Evolutionary conservation across 2,113 vertebrate species (phyloP).

Genomic region (Heterochromis multidens): DNA sequence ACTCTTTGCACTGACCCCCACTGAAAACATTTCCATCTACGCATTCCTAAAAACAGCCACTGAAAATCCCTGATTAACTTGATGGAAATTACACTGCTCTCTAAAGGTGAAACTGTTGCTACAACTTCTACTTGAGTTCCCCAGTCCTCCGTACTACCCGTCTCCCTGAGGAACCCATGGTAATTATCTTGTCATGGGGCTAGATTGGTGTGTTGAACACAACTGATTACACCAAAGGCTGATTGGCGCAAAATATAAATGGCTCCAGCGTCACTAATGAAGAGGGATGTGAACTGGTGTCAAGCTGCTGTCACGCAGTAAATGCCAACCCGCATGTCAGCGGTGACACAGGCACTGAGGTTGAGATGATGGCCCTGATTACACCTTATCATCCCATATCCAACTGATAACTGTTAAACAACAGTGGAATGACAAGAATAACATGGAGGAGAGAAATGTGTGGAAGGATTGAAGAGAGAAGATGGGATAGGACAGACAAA

Average conservation of each 20-base stretch:
- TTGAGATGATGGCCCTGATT: constrained; percentile 9
- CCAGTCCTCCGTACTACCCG: background rate
- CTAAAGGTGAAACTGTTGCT: background rate
- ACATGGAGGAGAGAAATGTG: background rate
- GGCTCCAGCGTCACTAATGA: constrained; percentile 60
- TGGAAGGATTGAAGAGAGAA: background rate
- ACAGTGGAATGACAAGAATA: constrained; percentile 1
- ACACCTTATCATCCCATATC: constrained; percentile 24
- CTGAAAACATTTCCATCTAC: background rate
- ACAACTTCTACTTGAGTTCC: constrained; percentile 8
- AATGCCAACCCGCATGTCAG: constrained; percentile 43
- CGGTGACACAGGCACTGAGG: background rate
- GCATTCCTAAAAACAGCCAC: background rate
- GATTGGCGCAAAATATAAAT: constrained; percentile 62
- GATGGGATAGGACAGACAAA: background rate
- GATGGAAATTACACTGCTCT: background rate
- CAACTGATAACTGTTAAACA: constrained; percentile 5
- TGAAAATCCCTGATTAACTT: background rate
- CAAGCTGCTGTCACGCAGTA: constrained; percentile 40
- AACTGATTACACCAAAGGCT: constrained; percentile 46
- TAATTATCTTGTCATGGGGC: constrained; percentile 71
- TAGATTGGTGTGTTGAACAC: constrained; percentile 55
- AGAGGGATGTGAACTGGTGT: constrained; percentile 55
- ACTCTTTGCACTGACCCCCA: background rate
- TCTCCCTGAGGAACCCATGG: constrained; percentile 21